Conservation (phyloP, 2,113 vertebrate genomes). For the Plecotus auritus region DNA sequence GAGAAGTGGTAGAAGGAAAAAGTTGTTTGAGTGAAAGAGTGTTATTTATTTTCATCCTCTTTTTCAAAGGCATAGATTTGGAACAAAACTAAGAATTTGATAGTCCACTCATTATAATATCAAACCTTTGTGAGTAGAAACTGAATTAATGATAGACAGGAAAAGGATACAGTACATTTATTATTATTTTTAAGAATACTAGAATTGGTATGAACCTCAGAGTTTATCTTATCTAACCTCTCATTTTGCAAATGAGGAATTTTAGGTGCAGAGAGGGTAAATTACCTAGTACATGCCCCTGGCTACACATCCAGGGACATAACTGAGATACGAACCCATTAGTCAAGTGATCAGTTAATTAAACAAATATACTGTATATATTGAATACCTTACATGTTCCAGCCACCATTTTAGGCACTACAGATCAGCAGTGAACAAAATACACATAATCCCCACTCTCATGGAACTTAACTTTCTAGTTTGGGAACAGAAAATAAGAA, state of each 20-base stretch:
- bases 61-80: neutral
- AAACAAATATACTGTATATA: neutral
- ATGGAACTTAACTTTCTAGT: neutral
- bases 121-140: neutral
- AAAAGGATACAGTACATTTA: neutral
- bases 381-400: neutral
- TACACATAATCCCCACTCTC: neutral
- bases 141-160: neutral
- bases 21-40: neutral
- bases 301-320: neutral
- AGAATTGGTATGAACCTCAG: neutral
- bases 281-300: neutral
- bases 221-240: conserved; percentile 10
- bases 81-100: neutral
- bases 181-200: neutral
- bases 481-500: neutral
- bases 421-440: neutral
- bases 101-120: neutral
- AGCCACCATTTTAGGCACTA: neutral
- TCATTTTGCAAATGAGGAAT: neutral
- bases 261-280: neutral
- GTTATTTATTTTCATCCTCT: neutral
- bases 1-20: neutral
- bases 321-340: neutral
- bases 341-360: neutral